Evolutionary conservation across 2,797 vertebrate species (phyloP).

Genomic region (Myripristis jacobus): DNA sequence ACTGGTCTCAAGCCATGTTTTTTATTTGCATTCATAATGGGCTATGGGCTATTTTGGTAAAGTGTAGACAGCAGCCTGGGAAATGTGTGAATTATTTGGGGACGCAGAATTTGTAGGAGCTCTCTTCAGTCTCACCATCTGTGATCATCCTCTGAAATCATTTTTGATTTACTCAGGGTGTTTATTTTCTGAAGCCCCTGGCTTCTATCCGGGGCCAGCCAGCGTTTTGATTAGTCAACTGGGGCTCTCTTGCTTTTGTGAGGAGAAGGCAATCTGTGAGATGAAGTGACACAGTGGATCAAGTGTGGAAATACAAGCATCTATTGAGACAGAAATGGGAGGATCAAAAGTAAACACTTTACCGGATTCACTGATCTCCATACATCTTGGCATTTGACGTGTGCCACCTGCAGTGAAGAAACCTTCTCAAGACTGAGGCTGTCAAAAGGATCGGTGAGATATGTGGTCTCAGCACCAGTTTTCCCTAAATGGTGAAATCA

Average conservation of each 20-base stretch:
- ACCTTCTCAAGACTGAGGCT: neutral
- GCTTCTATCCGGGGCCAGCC: constrained; percentile 52
- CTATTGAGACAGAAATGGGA: constrained; percentile 35
- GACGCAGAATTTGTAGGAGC: constrained; percentile 53
- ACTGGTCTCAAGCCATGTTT: constrained; percentile 79
- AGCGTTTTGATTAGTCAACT: constrained; percentile 72
- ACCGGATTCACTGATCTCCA: constrained; percentile 14
- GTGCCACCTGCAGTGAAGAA: neutral
- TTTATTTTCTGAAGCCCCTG: constrained; percentile 64
- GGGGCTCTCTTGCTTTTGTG: constrained; percentile 60
- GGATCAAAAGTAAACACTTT: constrained; percentile 26
- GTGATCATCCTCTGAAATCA: constrained; percentile 75
- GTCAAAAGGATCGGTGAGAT: no score
- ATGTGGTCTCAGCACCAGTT: no score
- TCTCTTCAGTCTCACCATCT: constrained; percentile 71
- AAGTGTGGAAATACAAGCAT: constrained; percentile 45
- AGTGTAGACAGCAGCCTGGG: constrained; percentile 57
- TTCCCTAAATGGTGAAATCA: neutral
- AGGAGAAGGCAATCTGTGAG: constrained; percentile 57
- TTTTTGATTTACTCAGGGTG: constrained; percentile 68
- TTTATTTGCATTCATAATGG: constrained; percentile 80
- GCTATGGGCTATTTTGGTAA: constrained; percentile 59
- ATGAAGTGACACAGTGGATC: constrained; percentile 46
- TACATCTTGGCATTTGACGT: constrained; percentile 42
- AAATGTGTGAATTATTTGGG: constrained; percentile 55